A percentile compares a stretch with the other conserved stretches of the same genome.
Evolutionary conservation across 2,113 vertebrate genomes (phyloP).

Genomic region (Cryptomyrus ogoouensis): DNA sequence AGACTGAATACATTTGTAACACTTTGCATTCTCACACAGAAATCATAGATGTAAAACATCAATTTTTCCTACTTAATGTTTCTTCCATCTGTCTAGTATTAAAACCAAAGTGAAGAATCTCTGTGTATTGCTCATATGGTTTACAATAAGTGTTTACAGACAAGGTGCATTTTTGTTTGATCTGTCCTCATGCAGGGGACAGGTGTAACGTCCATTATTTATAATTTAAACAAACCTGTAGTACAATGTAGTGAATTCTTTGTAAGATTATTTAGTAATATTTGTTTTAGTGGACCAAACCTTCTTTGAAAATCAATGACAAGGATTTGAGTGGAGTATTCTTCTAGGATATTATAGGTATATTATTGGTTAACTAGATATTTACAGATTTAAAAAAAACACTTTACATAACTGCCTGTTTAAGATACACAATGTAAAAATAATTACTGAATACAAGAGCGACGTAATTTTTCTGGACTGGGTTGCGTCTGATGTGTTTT

Average conservation of each 20-base stretch:
- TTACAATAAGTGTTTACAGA: neutral
- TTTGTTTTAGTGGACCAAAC: neutral
- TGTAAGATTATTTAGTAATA: neutral
- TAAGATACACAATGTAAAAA: neutral
- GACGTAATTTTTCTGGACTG: neutral
- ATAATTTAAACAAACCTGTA: neutral
- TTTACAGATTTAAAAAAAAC: neutral
- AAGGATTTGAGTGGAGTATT: neutral
- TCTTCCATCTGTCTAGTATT: neutral
- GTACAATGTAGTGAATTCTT: neutral
- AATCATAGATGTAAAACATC: neutral
- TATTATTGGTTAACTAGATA: neutral
- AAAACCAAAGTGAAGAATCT: neutral
- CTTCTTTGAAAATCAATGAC: neutral
- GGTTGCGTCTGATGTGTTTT: neutral
- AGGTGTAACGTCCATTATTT: neutral
- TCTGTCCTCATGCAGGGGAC: neutral
- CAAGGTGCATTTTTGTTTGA: neutral
- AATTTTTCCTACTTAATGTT: neutral
- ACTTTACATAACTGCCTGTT: neutral
- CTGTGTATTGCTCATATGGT: neutral
- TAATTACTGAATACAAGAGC: neutral
- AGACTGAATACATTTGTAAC: neutral
- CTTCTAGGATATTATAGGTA: neutral
- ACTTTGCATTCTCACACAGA: neutral